phyloP scores from a whole-genome alignment of 2,797 vertebrate genomes.

The Phoeniculus purpureus region DNA sequence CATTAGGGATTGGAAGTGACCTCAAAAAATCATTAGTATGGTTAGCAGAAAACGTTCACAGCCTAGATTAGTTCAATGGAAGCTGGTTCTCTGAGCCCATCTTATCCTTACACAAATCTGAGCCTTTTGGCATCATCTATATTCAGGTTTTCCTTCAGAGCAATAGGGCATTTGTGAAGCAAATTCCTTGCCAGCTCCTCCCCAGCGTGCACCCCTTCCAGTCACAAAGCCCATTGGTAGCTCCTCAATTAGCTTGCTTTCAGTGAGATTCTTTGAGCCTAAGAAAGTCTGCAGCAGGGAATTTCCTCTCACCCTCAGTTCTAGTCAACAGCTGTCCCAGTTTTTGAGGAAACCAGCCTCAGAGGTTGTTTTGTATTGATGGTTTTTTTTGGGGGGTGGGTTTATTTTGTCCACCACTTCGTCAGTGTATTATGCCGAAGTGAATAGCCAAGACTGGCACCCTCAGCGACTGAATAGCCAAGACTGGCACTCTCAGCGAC shows the following conservation, averaged over 20 bases:
- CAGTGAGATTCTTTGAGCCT: slow-evolving; percentile 18
- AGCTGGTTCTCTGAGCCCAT: neutral
- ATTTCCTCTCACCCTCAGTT: slow-evolving; percentile 2
- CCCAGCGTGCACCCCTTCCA: neutral
- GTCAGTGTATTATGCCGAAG: slow-evolving; percentile 18
- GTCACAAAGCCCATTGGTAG: neutral
- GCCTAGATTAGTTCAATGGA: neutral
- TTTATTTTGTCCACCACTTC: neutral
- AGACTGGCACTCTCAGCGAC: neutral
- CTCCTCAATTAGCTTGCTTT: slow-evolving; percentile 47
- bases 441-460: neutral
- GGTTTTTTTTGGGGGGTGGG: neutral
- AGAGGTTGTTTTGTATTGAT: neutral
- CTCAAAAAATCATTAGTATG: too few relatives aligned
- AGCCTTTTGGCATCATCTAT: neutral
- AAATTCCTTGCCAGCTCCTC: neutral
- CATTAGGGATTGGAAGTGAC: too few relatives aligned
- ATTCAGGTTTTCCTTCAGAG: neutral
- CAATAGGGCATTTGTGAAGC: slow-evolving; percentile 20
- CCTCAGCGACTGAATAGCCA: slow-evolving; percentile 1
- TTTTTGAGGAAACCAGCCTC: neutral
- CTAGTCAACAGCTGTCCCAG: neutral
- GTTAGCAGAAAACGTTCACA: neutral
- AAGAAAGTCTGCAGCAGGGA: slow-evolving; percentile 40
- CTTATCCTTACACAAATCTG: neutral